These are phyloP conservation scores for Bombus polaris DNA, from an alignment of 1,140 invertebrate genomes.

Conservation along the genomic window DNA sequence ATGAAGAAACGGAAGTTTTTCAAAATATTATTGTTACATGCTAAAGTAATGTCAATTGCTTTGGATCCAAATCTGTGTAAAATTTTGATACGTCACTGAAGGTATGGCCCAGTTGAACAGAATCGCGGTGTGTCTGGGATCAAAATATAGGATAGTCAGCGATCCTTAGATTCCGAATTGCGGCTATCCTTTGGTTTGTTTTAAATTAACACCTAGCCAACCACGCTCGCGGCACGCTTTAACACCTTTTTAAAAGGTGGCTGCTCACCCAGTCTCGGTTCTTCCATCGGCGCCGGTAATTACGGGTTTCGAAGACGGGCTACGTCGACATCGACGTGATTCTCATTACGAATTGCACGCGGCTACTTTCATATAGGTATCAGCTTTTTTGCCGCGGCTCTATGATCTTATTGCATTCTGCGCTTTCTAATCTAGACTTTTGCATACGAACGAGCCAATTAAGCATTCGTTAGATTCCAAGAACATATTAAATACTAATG, in stretches of 20 bases:
- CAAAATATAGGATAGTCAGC: slow-evolving; percentile 19
- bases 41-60: background rate
- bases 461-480: background rate
- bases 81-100: slow-evolving; percentile 47
- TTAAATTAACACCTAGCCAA: slow-evolving; percentile 77
- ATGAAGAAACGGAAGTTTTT: background rate
- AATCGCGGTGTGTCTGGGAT: background rate
- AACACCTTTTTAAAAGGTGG: slow-evolving; percentile 76
- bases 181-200: slow-evolving; percentile 73
- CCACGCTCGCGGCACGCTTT: slow-evolving; percentile 73
- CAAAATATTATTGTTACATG: background rate
- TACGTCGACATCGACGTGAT: slow-evolving; percentile 59
- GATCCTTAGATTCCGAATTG: slow-evolving; percentile 50
- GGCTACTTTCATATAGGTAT: background rate
- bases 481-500: background rate
- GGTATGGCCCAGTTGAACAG: background rate
- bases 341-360: slow-evolving; percentile 55
- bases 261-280: slow-evolving; percentile 42
- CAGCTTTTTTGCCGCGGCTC: background rate
- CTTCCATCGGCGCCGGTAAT: slow-evolving; percentile 64
- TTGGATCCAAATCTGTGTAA: background rate
- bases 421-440: background rate
- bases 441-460: background rate
- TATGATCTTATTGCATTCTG: slow-evolving; percentile 12
- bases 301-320: slow-evolving; percentile 57